Conservation (phyloP, 2,113 vertebrate species). For the Saguinus imperator region DNA sequence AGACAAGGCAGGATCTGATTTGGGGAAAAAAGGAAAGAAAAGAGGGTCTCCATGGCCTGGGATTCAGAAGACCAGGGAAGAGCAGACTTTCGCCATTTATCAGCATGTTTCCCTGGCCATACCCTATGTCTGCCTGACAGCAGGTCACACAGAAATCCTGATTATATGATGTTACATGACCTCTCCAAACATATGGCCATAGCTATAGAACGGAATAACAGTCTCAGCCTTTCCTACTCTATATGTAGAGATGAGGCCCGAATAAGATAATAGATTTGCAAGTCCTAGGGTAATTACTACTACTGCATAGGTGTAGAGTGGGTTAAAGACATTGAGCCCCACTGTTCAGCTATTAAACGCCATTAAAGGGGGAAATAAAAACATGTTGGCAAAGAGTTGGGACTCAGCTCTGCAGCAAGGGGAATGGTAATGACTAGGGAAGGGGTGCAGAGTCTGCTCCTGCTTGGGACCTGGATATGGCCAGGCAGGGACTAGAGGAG, state of each 20-base stretch:
- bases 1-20: not conserved
- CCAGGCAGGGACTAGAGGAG: not conserved
- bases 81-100: not conserved
- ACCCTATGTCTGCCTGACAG: fast-evolving
- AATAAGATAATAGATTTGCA: not conserved
- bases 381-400: not conserved
- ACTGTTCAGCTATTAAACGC: not conserved
- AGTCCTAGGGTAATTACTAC: not conserved
- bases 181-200: not conserved
- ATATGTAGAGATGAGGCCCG: not conserved
- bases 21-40: not conserved
- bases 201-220: not conserved
- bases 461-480: not conserved
- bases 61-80: not conserved
- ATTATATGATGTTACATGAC: not conserved
- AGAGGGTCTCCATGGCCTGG: not conserved
- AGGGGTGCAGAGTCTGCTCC: not conserved
- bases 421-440: not conserved
- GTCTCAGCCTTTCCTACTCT: not conserved
- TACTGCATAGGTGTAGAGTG: not conserved
- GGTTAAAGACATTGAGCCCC: not conserved
- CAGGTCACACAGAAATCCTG: not conserved
- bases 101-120: not conserved
- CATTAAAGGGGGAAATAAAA: not conserved
- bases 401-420: not conserved